Evolutionary conservation across 2,888 invertebrate genomes (phyloP).

Genomic region (Philereme transversata): DNA sequence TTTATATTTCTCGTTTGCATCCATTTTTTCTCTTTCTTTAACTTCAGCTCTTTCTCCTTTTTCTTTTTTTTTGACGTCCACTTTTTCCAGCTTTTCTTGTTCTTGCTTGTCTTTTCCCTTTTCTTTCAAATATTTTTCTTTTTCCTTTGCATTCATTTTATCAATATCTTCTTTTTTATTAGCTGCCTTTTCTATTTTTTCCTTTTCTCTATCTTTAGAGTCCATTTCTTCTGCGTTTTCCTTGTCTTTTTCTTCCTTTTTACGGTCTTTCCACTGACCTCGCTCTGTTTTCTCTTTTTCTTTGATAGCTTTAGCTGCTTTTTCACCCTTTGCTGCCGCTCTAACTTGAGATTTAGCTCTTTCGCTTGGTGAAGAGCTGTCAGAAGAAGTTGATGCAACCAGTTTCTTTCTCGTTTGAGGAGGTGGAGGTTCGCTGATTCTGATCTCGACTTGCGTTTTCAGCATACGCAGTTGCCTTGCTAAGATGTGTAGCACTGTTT

Average conservation of each 20-base stretch:
- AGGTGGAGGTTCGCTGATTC: slow-evolving; percentile 33
- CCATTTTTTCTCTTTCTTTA: slow-evolving; percentile 23
- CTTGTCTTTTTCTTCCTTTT: slow-evolving; percentile 27
- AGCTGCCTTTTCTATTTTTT: slow-evolving; percentile 6
- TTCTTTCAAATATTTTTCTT: slow-evolving; percentile 17
- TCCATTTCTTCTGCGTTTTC: slow-evolving; percentile 16
- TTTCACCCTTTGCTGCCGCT: slow-evolving; percentile 22
- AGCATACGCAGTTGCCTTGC: slow-evolving; percentile 68
- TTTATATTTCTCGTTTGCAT: slow-evolving; percentile 18
- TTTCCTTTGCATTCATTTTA: background rate
- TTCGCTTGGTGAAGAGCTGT: slow-evolving; percentile 11
- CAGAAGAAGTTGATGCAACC: slow-evolving; percentile 3
- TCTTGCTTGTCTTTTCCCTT: slow-evolving; percentile 14
- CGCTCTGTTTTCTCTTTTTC: slow-evolving; percentile 25
- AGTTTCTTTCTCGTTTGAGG: slow-evolving; percentile 19
- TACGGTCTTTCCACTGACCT: slow-evolving; percentile 20
- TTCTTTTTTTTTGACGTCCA: slow-evolving; percentile 21
- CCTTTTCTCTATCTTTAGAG: slow-evolving; percentile 29
- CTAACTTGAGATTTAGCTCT: slow-evolving; percentile 9
- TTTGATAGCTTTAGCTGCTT: slow-evolving; percentile 16
- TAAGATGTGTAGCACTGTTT: slow-evolving; percentile 63
- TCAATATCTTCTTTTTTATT: background rate
- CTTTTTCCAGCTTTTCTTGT: background rate
- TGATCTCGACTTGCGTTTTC: slow-evolving; percentile 62
- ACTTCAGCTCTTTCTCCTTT: slow-evolving; percentile 19